These are phyloP conservation scores for Bombus waltoni DNA, from an alignment of 1,140 invertebrate genomes.

Conservation along the genomic window DNA sequence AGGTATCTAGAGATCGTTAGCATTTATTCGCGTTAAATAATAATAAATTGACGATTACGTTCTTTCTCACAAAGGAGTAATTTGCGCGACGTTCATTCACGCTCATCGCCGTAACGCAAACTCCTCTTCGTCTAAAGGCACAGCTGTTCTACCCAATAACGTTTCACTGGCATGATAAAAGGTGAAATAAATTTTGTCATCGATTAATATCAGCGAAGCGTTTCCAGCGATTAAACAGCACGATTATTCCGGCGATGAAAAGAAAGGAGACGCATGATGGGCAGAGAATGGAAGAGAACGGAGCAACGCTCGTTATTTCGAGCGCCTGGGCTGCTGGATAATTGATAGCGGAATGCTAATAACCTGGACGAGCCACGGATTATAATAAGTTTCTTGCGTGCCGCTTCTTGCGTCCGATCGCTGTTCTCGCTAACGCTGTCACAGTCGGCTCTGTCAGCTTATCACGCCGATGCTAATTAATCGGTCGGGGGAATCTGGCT, in stretches of 20 bases:
- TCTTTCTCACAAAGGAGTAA: no score
- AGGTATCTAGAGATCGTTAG: no score
- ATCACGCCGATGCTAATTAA: conserved; percentile 55
- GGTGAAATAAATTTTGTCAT: not conserved
- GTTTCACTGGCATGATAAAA: not conserved
- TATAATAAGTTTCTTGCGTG: conserved; percentile 75
- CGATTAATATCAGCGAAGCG: not conserved
- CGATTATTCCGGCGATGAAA: conserved; percentile 11
- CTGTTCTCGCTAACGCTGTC: conserved; percentile 43
- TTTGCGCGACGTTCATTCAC: no score
- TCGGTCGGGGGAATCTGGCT: conserved; percentile 1
- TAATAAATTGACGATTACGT: no score
- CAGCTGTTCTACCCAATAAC: not conserved
- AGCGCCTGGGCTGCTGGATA: conserved; percentile 25
- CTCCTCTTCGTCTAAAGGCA: no score
- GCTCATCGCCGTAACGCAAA: no score
- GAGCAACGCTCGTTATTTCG: conserved; percentile 25
- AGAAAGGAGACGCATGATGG: not conserved
- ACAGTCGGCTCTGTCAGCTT: conserved; percentile 43
- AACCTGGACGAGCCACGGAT: conserved; percentile 77
- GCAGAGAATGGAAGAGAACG: not conserved
- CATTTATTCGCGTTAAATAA: no score
- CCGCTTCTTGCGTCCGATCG: conserved; percentile 42
- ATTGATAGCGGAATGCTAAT: conserved; percentile 73
- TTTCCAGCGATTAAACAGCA: conserved; percentile 11